Base-by-base conservation (phyloP, 2,113 vertebrate species). In the Mustelus asterias region DNA sequence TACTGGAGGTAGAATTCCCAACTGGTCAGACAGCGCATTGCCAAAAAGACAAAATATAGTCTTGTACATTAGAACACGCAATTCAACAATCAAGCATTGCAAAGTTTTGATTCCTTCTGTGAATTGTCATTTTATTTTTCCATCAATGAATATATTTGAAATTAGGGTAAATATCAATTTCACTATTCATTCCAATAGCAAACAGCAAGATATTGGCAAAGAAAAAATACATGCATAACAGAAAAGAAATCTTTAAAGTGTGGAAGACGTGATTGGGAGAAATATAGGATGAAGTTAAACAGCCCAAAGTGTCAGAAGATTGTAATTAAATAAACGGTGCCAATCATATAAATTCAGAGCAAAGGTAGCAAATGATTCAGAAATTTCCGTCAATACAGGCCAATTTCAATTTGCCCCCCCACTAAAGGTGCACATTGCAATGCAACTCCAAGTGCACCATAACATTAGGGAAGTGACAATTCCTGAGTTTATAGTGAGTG, bases 1-100 rank as follows among this genome's bases (percentile, higher is more conserved):
- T 93, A 65, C 60, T 65, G 89, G 89, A 93, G 89, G 89, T 93
- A 93, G 89, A 92, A 93, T 65, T 93, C 89, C 60, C 89, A 93
- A 65, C 60, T 93, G 60, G 60, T 22, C 89, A 93, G 89, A 65
- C 60, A 65, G 60, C 33, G n/a, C 33, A 65, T 90, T 65, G 60
- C 60, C 33, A 92, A 65, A 60, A 93, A 65, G 14, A 37, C n/a
- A 65, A 67, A 65, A 65, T 33, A 29, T 0, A 41, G 3, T 7
- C 29, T 89, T 54, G 20, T 60, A 63, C 24, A 90, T 54, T 54
- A 90, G 48, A 33, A 83, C 37, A 83, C 22, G 80, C 80, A 83
- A 83, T 44, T 83, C 37, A 44, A n/a, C 3, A 83, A 83, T 44
- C 37, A 83, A 44, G 18, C 4, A 90, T 58, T n/a, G 54, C 88